A percentile compares a stretch with the other conserved stretches of the same genome.
Conservation (phyloP, 2,797 vertebrate species). For the Rhinella marina region DNA sequence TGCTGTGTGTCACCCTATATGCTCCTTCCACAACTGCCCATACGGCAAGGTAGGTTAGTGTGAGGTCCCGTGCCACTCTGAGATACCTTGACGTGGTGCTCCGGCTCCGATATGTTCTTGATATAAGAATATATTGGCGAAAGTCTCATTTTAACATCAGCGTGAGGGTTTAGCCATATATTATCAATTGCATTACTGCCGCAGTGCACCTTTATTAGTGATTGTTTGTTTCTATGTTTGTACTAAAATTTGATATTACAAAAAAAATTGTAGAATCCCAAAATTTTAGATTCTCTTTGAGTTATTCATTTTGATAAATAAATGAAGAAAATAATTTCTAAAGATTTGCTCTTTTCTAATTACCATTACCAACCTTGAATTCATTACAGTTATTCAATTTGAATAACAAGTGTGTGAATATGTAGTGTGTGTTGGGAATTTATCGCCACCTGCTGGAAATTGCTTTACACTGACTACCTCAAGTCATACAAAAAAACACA, state of each 20-base stretch:
- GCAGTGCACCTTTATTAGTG: too few species aligned
- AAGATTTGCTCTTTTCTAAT: not conserved
- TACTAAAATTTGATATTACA: not conserved
- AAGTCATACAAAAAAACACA: not conserved
- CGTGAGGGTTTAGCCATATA: too few species aligned
- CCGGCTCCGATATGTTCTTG: too few species aligned
- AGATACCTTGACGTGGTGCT: too few species aligned
- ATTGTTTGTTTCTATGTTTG: not conserved
- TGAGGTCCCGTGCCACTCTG: too few species aligned
- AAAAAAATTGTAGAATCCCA: not conserved
- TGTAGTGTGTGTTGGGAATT: not conserved
- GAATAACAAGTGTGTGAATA: not conserved
- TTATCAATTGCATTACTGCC: too few species aligned
- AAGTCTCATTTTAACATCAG: too few species aligned
- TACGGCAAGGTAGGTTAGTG: too few species aligned
- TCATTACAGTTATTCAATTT: not conserved
- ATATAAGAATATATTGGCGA: too few species aligned
- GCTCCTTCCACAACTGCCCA: too few species aligned
- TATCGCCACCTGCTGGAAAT: constrained; percentile 12
- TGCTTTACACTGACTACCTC: not conserved
- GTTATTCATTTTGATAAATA: not conserved
- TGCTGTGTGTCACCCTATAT: too few species aligned
- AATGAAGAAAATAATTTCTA: not conserved
- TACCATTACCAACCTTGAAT: not conserved
- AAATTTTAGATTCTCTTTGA: not conserved